Conservation (phyloP, 92 coral and sea anemone genomes). For the Epizoanthus illoricatus region DNA sequence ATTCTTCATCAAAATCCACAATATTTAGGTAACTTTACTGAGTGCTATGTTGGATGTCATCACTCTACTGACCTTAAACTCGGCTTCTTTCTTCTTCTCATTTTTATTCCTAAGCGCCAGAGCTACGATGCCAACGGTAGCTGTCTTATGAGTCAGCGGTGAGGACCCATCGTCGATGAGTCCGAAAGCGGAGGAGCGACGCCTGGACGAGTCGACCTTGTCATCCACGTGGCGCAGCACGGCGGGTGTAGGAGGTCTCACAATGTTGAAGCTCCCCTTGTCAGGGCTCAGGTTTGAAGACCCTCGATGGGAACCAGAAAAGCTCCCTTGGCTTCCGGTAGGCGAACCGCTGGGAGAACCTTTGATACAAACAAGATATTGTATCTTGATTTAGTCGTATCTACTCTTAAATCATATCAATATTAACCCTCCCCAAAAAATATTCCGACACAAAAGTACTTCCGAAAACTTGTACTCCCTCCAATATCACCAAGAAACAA, state of each 20-base stretch:
- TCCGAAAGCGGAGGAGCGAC: slow-evolving; percentile 67
- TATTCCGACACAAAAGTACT: no score
- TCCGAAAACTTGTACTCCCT: no score
- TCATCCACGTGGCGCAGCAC: slow-evolving; percentile 39
- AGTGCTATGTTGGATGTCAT: background rate
- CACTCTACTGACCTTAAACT: slow-evolving; percentile 65
- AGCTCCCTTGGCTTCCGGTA: background rate
- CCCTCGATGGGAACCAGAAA: slow-evolving; percentile 13
- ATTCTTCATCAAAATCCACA: background rate
- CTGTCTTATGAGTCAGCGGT: slow-evolving; percentile 88
- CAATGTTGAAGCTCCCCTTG: slow-evolving; percentile 20
- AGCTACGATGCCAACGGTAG: slow-evolving; percentile 87
- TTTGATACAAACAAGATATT: no score
- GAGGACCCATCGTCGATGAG: slow-evolving; percentile 64
- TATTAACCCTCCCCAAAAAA: no score
- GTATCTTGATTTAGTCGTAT: no score
- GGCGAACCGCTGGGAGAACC: background rate
- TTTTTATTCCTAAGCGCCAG: slow-evolving; percentile 84
- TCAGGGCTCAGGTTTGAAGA: slow-evolving; percentile 37
- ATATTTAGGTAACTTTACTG: background rate
- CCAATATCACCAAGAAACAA: no score
- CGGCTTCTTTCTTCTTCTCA: slow-evolving; percentile 77
- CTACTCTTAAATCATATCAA: no score
- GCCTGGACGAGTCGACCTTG: slow-evolving; percentile 41
- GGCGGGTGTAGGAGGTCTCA: slow-evolving; percentile 33